These are phyloP conservation scores for Haliclona indistincta DNA, from an alignment of 37 sponge, comb jelly and placozoan genomes.

Conservation along the genomic window DNA sequence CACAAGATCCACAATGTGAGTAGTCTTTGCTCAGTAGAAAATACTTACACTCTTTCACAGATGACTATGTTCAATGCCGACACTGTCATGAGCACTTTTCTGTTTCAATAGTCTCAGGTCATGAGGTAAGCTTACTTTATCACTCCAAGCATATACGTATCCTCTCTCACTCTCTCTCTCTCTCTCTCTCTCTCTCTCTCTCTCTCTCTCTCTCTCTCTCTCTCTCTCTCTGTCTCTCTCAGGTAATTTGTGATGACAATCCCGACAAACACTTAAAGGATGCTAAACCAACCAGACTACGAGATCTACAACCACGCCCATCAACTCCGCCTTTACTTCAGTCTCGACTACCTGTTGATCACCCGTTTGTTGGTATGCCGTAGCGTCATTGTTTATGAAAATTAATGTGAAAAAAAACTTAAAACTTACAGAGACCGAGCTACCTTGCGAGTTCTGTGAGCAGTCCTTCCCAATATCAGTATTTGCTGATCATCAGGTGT, in stretches of 20 bases:
- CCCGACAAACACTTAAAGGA: conserved; percentile 22
- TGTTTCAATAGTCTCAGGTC: no score
- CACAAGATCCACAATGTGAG: no score
- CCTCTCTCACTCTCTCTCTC: conserved; percentile 24
- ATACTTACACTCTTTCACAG: no score
- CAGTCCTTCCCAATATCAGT: conserved; percentile 3
- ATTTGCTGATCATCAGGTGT: conserved; percentile 48
- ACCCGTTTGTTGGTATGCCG: neutral
- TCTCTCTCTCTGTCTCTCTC: conserved; percentile 11
- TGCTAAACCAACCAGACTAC: no score
- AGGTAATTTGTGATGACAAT: conserved; percentile 33
- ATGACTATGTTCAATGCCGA: no score
- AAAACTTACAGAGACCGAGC: neutral
- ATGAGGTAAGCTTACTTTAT: no score
- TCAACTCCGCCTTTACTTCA: no score
- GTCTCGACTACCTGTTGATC: neutral
- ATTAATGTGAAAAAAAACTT: neutral
- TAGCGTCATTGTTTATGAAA: neutral
- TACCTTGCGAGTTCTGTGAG: conserved; percentile 62
- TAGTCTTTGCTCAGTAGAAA: no score
- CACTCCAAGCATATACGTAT: no score
- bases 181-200: conserved; percentile 37
- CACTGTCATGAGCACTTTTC: no score
- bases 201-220: conserved; percentile 34
- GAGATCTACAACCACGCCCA: no score